A percentile compares a stretch with the other conserved stretches of the same genome.
phyloP scores from a whole-genome alignment of 2,797 vertebrate species.

The Brotula barbata region DNA sequence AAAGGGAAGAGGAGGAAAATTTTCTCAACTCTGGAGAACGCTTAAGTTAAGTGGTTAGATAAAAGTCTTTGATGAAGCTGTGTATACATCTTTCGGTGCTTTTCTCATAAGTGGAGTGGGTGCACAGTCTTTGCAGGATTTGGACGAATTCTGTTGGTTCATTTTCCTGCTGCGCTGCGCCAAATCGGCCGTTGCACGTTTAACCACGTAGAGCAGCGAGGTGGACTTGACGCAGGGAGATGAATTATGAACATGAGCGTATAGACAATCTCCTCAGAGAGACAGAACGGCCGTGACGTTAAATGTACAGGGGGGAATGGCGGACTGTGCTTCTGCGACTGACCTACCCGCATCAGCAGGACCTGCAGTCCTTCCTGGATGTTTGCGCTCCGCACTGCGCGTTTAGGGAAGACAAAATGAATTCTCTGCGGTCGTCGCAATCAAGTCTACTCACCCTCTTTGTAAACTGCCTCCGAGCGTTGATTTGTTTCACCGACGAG shows the following conservation, averaged over 20 bases:
- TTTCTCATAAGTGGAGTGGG: constrained; percentile 9
- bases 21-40: constrained; percentile 8
- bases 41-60: neutral
- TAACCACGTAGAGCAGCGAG: constrained; percentile 43
- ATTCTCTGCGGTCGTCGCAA: constrained; percentile 56
- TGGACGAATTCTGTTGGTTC: constrained; percentile 28
- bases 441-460: constrained; percentile 70
- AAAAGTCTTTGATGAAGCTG: neutral
- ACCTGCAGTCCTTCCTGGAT: constrained; percentile 42
- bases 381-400: constrained; percentile 42
- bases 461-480: constrained; percentile 69
- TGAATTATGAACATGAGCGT: constrained; percentile 45
- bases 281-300: constrained; percentile 44
- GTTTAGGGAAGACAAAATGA: constrained; percentile 36
- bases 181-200: constrained; percentile 54
- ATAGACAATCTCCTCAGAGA: constrained; percentile 23
- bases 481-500: constrained; percentile 70
- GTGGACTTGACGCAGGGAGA: constrained; percentile 36
- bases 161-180: constrained; percentile 60
- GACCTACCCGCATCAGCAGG: constrained; percentile 73
- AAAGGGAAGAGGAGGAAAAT: neutral
- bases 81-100: neutral
- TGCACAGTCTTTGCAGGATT: constrained; percentile 35
- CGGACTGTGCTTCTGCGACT: constrained; percentile 75
- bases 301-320: constrained; percentile 72